A percentile compares a stretch with the other conserved stretches of the same genome.
Conservation (phyloP, 2,888 invertebrate species). For the Leptinotarsa rubiginosa region DNA sequence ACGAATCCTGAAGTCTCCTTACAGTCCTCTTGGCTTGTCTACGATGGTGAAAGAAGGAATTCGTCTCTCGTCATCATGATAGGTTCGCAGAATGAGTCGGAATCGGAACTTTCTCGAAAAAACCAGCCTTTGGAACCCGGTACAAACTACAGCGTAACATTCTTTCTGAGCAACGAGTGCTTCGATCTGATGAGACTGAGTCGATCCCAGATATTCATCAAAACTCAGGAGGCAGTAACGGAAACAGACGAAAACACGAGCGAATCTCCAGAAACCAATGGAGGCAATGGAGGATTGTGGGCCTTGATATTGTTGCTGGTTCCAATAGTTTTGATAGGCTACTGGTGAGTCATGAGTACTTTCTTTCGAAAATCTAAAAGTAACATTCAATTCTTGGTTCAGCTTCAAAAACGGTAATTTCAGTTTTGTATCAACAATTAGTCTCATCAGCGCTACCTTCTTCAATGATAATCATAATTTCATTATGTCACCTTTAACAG, state of each 20-base stretch:
- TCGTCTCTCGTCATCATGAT: constrained; percentile 9
- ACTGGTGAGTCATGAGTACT: constrained; percentile 25
- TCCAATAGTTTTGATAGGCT: constrained; percentile 17
- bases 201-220: background rate
- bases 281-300: constrained; percentile 26
- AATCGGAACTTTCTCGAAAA: constrained; percentile 4
- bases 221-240: constrained; percentile 4
- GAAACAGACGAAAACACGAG: background rate
- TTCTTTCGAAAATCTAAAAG: background rate
- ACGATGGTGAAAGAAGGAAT: constrained; percentile 16
- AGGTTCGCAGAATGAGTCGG: constrained; percentile 21
- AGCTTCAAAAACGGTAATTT: no score
- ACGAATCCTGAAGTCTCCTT: background rate
- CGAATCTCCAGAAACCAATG: background rate
- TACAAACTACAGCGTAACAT: constrained; percentile 36
- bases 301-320: constrained; percentile 31
- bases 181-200: constrained; percentile 14
- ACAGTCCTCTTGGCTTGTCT: background rate
- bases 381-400: no score
- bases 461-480: no score
- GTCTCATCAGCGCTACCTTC: no score
- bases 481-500: no score
- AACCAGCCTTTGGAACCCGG: constrained; percentile 42
- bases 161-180: constrained; percentile 43
- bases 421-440: no score